A percentile compares a stretch with the other conserved stretches of the same genome.
phyloP scores from a whole-genome alignment of 1,140 invertebrate genomes.

The Camponotus floridanus region DNA sequence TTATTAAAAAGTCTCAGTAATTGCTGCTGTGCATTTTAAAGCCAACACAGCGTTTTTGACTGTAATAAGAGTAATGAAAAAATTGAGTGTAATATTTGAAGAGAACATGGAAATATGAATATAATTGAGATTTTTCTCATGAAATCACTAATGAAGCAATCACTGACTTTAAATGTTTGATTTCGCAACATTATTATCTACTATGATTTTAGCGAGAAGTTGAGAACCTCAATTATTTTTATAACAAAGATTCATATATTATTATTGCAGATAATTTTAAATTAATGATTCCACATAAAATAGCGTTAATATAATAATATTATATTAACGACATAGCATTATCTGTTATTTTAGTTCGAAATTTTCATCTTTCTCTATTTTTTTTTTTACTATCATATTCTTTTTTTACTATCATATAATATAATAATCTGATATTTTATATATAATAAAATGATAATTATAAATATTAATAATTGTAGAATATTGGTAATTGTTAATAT shows the following conservation, averaged over 20 bases:
- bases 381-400: background rate
- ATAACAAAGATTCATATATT: background rate
- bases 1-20: conserved; percentile 10
- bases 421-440: background rate
- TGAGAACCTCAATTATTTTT: background rate
- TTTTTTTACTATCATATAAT: background rate
- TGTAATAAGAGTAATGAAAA: background rate
- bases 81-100: background rate
- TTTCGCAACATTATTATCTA: conserved; percentile 9
- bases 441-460: background rate
- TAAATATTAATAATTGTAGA: background rate
- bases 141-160: background rate
- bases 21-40: background rate
- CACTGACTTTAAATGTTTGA: background rate
- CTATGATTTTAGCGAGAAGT: background rate
- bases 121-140: background rate
- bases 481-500: background rate
- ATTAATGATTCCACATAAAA: background rate
- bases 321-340: background rate
- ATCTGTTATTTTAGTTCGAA: background rate
- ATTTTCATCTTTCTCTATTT: background rate
- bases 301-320: too few species aligned
- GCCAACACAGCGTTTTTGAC: background rate
- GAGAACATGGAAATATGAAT: background rate
- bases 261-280: background rate